Evolutionary conservation across 1,140 invertebrate genomes (phyloP).

Genomic region (Leptinotarsa texana): DNA sequence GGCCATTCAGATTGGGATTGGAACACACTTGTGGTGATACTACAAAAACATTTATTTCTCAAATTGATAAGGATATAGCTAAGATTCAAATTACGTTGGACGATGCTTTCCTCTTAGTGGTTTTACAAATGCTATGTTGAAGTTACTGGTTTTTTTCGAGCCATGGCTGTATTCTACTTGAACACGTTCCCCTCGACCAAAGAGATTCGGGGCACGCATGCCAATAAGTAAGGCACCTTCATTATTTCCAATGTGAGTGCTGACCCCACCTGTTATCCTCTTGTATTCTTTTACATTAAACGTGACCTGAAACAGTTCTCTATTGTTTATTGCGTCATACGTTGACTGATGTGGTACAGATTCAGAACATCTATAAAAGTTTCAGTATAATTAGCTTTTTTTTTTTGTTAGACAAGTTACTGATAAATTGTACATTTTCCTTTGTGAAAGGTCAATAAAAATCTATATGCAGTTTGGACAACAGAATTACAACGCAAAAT

Average conservation of each 20-base stretch:
- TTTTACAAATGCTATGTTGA: conserved; percentile 74
- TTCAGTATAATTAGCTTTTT: too few species aligned
- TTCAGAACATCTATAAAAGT: too few species aligned
- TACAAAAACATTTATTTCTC: conserved; percentile 52
- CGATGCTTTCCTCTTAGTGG: conserved; percentile 67
- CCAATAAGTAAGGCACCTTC: conserved; percentile 78
- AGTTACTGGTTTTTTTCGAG: conserved; percentile 71
- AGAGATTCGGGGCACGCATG: conserved; percentile 74
- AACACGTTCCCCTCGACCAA: conserved; percentile 79
- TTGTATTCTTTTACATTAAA: conserved; percentile 79
- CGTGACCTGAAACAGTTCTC: conserved; percentile 65
- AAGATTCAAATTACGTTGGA: conserved; percentile 59
- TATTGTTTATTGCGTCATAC: too few species aligned
- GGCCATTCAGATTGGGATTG: conserved; percentile 75
- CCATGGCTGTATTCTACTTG: conserved; percentile 78
- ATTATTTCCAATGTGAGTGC: conserved; percentile 82
- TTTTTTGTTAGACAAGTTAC: too few species aligned
- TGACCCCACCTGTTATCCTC: conserved; percentile 76
- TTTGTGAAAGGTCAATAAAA: too few species aligned
- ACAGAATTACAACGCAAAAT: too few species aligned
- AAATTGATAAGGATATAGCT: neutral
- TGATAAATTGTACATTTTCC: too few species aligned
- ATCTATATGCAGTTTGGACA: too few species aligned
- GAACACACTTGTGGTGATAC: conserved; percentile 70
- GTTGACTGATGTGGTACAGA: too few species aligned